These are phyloP conservation scores for Oconnorella tubifera DNA, from an alignment of 2,888 invertebrate species.

Conservation along the genomic window DNA sequence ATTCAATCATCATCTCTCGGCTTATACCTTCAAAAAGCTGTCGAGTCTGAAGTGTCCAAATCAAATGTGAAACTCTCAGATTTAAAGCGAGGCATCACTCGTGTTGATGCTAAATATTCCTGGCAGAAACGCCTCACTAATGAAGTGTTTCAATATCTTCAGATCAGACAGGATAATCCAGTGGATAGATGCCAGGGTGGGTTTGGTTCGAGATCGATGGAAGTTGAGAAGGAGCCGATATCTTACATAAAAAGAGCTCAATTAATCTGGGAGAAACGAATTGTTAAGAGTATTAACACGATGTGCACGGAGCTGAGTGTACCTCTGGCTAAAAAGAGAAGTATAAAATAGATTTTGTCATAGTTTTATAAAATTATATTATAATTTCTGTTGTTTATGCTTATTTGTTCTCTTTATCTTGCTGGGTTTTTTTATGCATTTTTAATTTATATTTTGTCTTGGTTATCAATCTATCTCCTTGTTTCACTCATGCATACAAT, in stretches of 20 bases:
- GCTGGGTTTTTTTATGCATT: no score
- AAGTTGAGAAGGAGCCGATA: conserved; percentile 20
- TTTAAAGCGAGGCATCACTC: conserved; percentile 20
- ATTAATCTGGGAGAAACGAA: conserved; percentile 79
- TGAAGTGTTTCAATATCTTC: conserved; percentile 47
- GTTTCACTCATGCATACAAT: no score
- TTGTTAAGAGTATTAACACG: conserved; percentile 88
- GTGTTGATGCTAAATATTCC: conserved; percentile 32
- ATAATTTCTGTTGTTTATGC: background rate
- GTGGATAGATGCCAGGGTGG: background rate
- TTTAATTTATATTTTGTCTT: no score
- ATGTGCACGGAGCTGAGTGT: conserved; percentile 89
- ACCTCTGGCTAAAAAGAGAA: conserved; percentile 62
- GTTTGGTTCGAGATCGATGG: background rate
- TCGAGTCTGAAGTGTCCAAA: conserved; percentile 45
- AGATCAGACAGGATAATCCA: conserved; percentile 35
- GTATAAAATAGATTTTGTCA: conserved; percentile 1
- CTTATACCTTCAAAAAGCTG: conserved; percentile 11
- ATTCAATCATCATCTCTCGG: conserved; percentile 12
- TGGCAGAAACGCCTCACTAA: conserved; percentile 50
- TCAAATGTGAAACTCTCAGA: conserved; percentile 43
- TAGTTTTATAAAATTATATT: background rate
- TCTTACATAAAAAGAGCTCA: conserved; percentile 38
- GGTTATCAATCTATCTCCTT: no score
- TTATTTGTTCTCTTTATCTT: no score